These are phyloP conservation scores for Buteo buteo DNA, from an alignment of 2,113 vertebrate species.

Conservation along the genomic window DNA sequence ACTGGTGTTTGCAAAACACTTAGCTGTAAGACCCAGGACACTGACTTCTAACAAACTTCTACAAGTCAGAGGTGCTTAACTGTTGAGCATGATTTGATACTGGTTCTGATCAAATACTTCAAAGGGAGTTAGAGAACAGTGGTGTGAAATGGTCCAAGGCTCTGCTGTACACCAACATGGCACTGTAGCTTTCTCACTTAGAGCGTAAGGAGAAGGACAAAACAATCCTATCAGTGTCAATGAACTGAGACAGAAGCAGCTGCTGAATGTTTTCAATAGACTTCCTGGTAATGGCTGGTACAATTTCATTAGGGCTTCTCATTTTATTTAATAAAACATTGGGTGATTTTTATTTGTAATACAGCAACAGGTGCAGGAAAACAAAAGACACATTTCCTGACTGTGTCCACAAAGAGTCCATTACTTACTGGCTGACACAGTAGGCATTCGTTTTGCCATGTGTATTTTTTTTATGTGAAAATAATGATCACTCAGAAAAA, in stretches of 20 bases:
- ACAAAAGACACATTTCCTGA: slow-evolving; percentile 52
- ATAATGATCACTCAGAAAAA: neutral
- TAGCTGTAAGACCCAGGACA: neutral
- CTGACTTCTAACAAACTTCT: neutral
- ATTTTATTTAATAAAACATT: slow-evolving; percentile 43
- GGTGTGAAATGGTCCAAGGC: neutral
- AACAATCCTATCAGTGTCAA: slow-evolving; percentile 28
- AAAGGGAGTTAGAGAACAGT: neutral
- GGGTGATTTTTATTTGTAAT: slow-evolving; percentile 46
- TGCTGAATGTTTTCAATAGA: slow-evolving; percentile 36
- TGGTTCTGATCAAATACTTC: neutral
- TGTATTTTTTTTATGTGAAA: neutral
- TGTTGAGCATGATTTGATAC: neutral
- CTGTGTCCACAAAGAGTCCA: slow-evolving; percentile 17
- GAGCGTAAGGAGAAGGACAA: neutral
- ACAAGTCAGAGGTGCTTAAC: neutral
- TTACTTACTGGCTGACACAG: neutral
- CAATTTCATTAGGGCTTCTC: slow-evolving; percentile 24
- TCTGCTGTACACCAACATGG: neutral
- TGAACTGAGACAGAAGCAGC: neutral
- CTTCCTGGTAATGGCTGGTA: slow-evolving; percentile 57
- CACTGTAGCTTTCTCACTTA: neutral
- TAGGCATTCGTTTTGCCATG: neutral
- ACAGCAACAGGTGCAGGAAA: slow-evolving; percentile 39
- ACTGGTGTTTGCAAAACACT: neutral